phyloP scores from a whole-genome alignment of 2,797 vertebrate species.

The Balearica regulorum region DNA sequence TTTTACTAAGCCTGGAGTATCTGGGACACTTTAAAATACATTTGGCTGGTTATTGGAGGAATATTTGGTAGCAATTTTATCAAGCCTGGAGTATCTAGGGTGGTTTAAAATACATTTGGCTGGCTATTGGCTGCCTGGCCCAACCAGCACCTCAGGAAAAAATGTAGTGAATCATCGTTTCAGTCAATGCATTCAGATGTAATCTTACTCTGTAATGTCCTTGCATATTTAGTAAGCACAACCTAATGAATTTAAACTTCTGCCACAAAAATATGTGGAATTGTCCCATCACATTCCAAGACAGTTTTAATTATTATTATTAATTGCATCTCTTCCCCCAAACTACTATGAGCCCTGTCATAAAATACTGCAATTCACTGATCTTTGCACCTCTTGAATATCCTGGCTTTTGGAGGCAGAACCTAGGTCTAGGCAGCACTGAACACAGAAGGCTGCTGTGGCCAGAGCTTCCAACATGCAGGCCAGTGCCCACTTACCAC shows the following conservation, averaged over 20 bases:
- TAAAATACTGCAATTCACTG: not conserved
- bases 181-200: not conserved
- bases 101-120: not conserved
- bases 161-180: not conserved
- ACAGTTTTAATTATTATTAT: not conserved
- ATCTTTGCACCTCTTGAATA: not conserved
- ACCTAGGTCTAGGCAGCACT: not conserved
- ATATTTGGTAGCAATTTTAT: not conserved
- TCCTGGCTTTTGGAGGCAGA: not conserved
- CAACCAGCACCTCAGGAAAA: not conserved
- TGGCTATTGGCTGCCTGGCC: not conserved
- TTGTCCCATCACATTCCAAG: not conserved
- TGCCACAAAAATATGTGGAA: not conserved
- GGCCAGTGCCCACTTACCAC: not conserved
- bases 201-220: not conserved
- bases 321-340: not conserved
- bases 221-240: not conserved
- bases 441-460: not conserved
- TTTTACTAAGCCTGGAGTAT: not conserved
- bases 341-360: not conserved
- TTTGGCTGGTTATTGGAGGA: not conserved
- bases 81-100: not conserved
- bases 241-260: not conserved
- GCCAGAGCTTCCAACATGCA: not conserved
- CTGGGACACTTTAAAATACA: not conserved